Evolutionary conservation across 2,888 invertebrate genomes (phyloP), one percentile per base, ranked within the genome.

Genomic region (Abrostola tripartita): DNA sequence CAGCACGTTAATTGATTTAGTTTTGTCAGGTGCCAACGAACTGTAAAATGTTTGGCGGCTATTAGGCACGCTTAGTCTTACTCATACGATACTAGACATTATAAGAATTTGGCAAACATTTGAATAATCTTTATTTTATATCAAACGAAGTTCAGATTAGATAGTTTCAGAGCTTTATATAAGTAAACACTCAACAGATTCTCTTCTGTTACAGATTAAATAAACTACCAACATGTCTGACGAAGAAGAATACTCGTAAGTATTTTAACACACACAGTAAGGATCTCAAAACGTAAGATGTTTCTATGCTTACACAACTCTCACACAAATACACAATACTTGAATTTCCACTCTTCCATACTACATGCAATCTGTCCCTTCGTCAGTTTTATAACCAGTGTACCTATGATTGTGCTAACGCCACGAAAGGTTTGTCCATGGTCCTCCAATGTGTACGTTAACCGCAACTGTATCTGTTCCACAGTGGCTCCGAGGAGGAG

Each of bases 191-290:
- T 61, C 52, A 78, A 65, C 12, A 49, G 10, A 8, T 10, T 41
- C 52, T 63, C 67, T 81, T 87, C 88, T 87, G 93, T 91, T 76
- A 60, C 95, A 95, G 95, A 94, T 80, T 88, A 86, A 81, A 90
- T 89, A 94, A 93, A 87, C 90, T 93, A 95, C 94, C 96, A 97
- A 94, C 96, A 98, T 98, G 98, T 98, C 98, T 96, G 98, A 98
- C 96, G 98, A 98, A 95, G 98, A 98, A 95, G 98, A 98, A 96
- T 98, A 98, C 96, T 98, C 98, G 98, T 98, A 96, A 98, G 98
- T 98, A 96, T 85, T 64, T 37, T 42, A 12, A 41, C 38, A 58
- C 8, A 62, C 12, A 60, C 44, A 41, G 52, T 60, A 63, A 59
- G 71, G 78, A 71, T 64, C 24, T 62, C 52, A 10, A 55, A 54